These are phyloP conservation scores for Carettochelys insculpta DNA, from an alignment of 2,113 vertebrate genomes.

Conservation along the genomic window DNA sequence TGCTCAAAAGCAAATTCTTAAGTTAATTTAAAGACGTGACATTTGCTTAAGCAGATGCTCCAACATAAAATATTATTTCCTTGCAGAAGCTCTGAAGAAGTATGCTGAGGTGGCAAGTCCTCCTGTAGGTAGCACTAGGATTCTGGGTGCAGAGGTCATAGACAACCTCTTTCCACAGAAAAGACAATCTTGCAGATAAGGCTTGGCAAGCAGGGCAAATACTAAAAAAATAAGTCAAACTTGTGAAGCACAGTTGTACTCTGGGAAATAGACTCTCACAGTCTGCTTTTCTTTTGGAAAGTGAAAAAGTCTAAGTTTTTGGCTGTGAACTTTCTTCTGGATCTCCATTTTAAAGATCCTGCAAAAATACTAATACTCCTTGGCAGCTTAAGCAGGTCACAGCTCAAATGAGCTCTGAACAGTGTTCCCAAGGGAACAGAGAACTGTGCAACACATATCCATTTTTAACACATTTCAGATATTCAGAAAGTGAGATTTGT, in stretches of 20 bases:
- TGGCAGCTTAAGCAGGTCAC: conserved; percentile 76
- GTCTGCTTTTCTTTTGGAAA: conserved; percentile 49
- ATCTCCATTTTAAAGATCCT: conserved; percentile 72
- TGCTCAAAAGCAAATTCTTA: background rate
- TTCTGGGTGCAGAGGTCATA: conserved; percentile 17
- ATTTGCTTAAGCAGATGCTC: background rate
- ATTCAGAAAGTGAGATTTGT: conserved; percentile 47
- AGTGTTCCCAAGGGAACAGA: conserved; percentile 66
- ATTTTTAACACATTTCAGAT: conserved; percentile 70
- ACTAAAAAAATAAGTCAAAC: conserved; percentile 35
- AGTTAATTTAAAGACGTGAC: background rate
- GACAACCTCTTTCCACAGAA: conserved; percentile 32
- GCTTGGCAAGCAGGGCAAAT: conserved; percentile 46
- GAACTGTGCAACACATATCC: conserved; percentile 58
- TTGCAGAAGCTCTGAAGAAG: background rate
- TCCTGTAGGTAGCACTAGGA: conserved; percentile 1
- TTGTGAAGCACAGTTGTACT: conserved; percentile 18
- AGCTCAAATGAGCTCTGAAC: conserved; percentile 73
- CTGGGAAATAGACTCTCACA: background rate
- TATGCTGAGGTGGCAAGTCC: background rate
- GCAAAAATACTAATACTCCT: conserved; percentile 71
- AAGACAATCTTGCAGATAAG: conserved; percentile 34
- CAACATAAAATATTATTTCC: background rate
- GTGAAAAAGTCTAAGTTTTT: conserved; percentile 54
- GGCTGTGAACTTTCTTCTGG: conserved; percentile 65